phyloP scores from a whole-genome alignment of 2,113 vertebrate species.

The Pogonocichla stellata region DNA sequence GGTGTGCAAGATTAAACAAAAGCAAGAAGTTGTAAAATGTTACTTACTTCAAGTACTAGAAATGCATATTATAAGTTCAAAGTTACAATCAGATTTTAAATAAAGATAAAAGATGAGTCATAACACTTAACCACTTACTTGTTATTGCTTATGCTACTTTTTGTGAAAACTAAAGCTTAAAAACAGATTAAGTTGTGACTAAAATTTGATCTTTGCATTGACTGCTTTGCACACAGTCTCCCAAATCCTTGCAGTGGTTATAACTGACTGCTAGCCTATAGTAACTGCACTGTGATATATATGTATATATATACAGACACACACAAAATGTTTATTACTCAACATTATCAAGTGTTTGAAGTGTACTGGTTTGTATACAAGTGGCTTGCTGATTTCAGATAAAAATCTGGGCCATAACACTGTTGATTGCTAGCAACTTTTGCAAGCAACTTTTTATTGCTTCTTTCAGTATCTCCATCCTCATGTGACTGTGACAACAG shows the following conservation, averaged over 20 bases:
- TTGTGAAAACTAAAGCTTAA: neutral
- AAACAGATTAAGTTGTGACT: neutral
- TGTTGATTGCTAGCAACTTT: neutral
- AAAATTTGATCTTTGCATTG: neutral
- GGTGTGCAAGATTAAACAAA: neutral
- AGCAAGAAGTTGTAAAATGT: neutral
- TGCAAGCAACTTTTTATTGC: neutral
- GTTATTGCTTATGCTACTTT: neutral
- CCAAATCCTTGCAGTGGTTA: neutral
- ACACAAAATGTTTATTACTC: neutral
- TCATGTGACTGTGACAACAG: neutral
- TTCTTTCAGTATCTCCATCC: neutral
- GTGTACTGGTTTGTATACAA: neutral
- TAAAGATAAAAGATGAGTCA: neutral
- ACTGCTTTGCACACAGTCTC: neutral
- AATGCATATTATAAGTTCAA: neutral
- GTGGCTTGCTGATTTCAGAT: neutral
- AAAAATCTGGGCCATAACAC: neutral
- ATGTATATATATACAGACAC: fast-evolving
- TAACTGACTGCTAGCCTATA: neutral
- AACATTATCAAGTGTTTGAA: neutral
- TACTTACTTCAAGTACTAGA: neutral
- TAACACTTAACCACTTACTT: neutral
- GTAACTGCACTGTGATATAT: neutral
- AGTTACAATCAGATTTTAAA: neutral